Evolutionary conservation across 2,888 invertebrate genomes (phyloP).

Genomic region (Cotesia congregata): DNA sequence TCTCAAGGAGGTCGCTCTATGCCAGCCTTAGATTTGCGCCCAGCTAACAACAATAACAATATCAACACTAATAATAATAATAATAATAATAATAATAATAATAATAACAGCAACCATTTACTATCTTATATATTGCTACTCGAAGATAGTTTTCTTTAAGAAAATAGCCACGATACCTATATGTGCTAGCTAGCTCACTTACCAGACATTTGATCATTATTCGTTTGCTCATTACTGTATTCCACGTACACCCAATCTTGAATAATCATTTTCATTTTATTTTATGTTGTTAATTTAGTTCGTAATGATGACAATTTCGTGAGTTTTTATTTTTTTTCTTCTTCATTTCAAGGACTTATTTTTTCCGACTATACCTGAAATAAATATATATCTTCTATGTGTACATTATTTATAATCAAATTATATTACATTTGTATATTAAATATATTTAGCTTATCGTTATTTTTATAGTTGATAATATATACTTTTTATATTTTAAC

Average conservation of each 20-base stretch:
- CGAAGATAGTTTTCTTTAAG: not conserved
- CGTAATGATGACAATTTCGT: not conserved
- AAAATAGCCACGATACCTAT: not conserved
- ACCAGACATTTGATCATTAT: not conserved
- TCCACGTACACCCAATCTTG: not conserved
- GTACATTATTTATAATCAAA: no score
- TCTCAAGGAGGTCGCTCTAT: slow-evolving; percentile 69
- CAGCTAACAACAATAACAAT: not conserved
- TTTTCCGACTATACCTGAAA: no score
- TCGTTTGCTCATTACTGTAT: not conserved
- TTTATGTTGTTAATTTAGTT: not conserved
- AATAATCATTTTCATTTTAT: not conserved
- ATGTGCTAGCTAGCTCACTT: not conserved
- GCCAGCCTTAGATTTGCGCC: not conserved
- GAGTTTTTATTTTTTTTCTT: no score
- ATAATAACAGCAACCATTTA: not conserved
- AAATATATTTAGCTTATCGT: no score
- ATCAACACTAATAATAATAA: not conserved
- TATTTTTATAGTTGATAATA: no score
- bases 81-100: not conserved
- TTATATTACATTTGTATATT: no score
- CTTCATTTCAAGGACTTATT: no score
- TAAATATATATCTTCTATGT: no score
- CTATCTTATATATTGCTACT: not conserved
- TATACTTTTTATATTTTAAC: no score